phyloP scores from a whole-genome alignment of 2,113 vertebrate genomes.

The Psephotus haematonotus region DNA sequence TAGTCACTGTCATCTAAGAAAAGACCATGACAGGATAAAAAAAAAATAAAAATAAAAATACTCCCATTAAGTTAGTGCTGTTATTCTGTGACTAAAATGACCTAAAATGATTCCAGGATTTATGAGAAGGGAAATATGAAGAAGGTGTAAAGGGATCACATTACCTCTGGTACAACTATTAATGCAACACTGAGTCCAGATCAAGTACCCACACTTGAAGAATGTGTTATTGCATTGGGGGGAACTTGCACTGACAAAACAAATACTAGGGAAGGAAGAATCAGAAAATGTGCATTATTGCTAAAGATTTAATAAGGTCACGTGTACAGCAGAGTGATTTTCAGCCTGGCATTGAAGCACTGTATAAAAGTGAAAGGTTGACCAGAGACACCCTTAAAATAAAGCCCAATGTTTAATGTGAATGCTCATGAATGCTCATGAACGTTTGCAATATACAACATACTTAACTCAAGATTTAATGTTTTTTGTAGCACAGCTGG shows the following conservation, averaged over 20 bases:
- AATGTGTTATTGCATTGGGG: background rate
- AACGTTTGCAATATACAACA: background rate
- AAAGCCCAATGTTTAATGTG: background rate
- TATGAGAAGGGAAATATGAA: background rate
- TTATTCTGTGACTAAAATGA: background rate
- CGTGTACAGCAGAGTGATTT: background rate
- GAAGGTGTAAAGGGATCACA: background rate
- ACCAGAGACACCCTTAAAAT: background rate
- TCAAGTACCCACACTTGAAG: background rate
- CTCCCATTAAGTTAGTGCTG: background rate
- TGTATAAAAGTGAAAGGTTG: background rate
- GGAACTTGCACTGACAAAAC: accelerated
- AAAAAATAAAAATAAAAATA: background rate
- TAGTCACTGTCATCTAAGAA: background rate
- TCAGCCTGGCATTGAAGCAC: background rate
- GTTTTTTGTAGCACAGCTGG: background rate
- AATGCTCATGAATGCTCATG: background rate
- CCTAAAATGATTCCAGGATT: background rate
- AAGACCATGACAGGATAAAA: background rate
- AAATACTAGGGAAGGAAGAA: background rate
- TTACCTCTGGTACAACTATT: background rate
- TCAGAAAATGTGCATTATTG: background rate
- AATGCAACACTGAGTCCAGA: background rate
- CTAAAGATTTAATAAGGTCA: background rate
- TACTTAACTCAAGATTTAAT: background rate